Base-by-base conservation (phyloP, 1,140 invertebrate genomes). In the Caenorhabditis inopinata region DNA sequence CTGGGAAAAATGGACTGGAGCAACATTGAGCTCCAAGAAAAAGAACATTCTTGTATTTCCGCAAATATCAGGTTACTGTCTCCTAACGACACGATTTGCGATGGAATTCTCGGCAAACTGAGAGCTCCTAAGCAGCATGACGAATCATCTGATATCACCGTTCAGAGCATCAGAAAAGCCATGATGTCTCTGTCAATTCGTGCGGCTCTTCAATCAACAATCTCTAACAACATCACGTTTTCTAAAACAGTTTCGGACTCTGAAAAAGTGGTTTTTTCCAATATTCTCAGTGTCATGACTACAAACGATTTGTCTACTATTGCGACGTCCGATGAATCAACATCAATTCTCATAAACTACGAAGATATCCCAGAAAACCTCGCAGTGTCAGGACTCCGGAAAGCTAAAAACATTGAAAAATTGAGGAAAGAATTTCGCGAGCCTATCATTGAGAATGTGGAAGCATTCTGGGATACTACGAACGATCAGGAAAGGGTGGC, bases 1-100 rank as follows among this genome's bases (percentile, higher is more conserved):
- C 29, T 68, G 6, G 58, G 38, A 18, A 68, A 68, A 68, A 68
- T 68, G 58, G 58, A 68, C 38, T 68, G 58, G 58, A 68, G 32
- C 38, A 68, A 68, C 27, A 42, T 68, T 21, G 32, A 68, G 38
- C n/a, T 68, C 7, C 5, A 18, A 9, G 58, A 38, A 9, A 68
- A 68, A 68, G 58, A 68, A 38, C 58, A 68, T 21, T 38, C 58
- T 1, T n/a, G n/a, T 16, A n/a, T 68, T 42, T 68, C 25, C 3
- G 58, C 58, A 7, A 68, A 68, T 21, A 68, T 68, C n/a, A 23
- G 58, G 23, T 9, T 18, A 38, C 16, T 68, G 29, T 16, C 58
- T 11, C 32, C 58, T 0, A 18, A 35, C 18, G 16, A 68, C 1
- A 68, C 18, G 2, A 9, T 42, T 32, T 68, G 58, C 38, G 58